A percentile compares a stretch with the other conserved stretches of the same genome.
Evolutionary conservation across 2,888 invertebrate species (phyloP).

Genomic region (Tetragonisca angustula): DNA sequence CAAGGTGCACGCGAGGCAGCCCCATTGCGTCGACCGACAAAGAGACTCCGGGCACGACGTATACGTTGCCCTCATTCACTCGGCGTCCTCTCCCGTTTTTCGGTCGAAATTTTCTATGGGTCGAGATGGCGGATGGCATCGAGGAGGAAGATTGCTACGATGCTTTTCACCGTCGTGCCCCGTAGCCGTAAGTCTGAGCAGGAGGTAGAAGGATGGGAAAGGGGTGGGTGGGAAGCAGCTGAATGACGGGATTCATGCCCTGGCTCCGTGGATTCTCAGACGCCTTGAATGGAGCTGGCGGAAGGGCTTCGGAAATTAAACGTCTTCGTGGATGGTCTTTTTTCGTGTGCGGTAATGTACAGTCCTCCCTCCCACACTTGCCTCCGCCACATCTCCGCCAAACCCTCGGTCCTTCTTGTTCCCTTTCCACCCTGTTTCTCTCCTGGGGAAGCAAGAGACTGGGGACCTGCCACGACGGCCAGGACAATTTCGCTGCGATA

Average conservation of each 20-base stretch:
- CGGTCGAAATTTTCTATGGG: conserved; percentile 41
- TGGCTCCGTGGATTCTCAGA: conserved; percentile 69
- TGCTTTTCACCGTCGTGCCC: conserved; percentile 74
- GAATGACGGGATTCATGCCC: conserved; percentile 81
- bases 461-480: conserved; percentile 76
- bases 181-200: conserved; percentile 74
- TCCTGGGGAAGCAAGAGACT: conserved; percentile 46
- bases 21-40: not conserved
- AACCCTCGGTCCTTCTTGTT: conserved; percentile 20
- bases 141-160: conserved; percentile 73
- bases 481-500: conserved; percentile 83
- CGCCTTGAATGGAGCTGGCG: conserved; percentile 82
- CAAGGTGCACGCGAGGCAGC: not conserved
- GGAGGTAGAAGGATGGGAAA: conserved; percentile 30
- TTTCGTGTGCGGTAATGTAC: conserved; percentile 81
- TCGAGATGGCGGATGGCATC: conserved; percentile 59
- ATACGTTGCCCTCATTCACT: conserved; percentile 19
- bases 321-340: conserved; percentile 82
- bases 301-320: conserved; percentile 84
- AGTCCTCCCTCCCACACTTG: conserved; percentile 70
- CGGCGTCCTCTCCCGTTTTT: conserved; percentile 29
- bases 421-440: conserved; percentile 46
- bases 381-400: conserved; percentile 50
- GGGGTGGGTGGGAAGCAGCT: conserved; percentile 58
- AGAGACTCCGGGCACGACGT: not conserved